Percentiles rank a stretch among this genome's conserved stretches.
Evolutionary conservation across 2,888 invertebrate species (phyloP).

Genomic region (Drosophila kuntzei): DNA sequence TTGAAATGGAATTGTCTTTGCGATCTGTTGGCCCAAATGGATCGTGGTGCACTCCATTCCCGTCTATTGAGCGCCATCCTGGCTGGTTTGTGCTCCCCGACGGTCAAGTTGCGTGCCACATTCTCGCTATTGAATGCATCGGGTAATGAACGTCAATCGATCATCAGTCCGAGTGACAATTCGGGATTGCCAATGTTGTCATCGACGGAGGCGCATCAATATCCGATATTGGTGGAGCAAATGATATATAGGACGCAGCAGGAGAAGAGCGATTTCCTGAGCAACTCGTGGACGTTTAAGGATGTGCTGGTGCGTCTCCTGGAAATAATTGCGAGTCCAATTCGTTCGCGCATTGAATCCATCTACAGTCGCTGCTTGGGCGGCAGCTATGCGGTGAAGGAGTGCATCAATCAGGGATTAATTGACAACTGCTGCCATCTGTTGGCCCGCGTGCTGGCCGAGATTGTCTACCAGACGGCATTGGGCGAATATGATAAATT

Average conservation of each 20-base stretch:
- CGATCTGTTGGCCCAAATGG: constrained; percentile 90
- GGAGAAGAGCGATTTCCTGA: constrained; percentile 84
- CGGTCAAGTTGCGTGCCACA: constrained; percentile 90
- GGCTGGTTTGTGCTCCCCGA: constrained; percentile 93
- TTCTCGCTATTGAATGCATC: constrained; percentile 89
- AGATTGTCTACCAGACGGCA: constrained; percentile 92
- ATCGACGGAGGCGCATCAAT: constrained; percentile 89
- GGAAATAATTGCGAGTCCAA: constrained; percentile 92
- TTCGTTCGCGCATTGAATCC: constrained; percentile 86
- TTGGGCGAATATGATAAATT: constrained; percentile 87
- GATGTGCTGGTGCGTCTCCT: constrained; percentile 94
- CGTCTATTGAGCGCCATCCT: constrained; percentile 92
- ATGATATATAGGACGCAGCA: constrained; percentile 90
- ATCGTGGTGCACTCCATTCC: constrained; percentile 86
- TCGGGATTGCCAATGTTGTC: constrained; percentile 89
- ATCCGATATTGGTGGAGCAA: constrained; percentile 92
- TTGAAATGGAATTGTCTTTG: constrained; percentile 97
- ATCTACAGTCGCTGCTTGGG: constrained; percentile 83
- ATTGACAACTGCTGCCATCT: constrained; percentile 91
- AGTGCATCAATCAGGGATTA: constrained; percentile 86
- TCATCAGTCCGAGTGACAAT: constrained; percentile 90
- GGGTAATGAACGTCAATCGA: constrained; percentile 84
- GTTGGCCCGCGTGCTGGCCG: constrained; percentile 93
- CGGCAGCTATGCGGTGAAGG: constrained; percentile 85
- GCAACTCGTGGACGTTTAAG: constrained; percentile 87